Evolutionary conservation across 2,888 invertebrate genomes (phyloP).

Genomic region (Polyommatus icarus): DNA sequence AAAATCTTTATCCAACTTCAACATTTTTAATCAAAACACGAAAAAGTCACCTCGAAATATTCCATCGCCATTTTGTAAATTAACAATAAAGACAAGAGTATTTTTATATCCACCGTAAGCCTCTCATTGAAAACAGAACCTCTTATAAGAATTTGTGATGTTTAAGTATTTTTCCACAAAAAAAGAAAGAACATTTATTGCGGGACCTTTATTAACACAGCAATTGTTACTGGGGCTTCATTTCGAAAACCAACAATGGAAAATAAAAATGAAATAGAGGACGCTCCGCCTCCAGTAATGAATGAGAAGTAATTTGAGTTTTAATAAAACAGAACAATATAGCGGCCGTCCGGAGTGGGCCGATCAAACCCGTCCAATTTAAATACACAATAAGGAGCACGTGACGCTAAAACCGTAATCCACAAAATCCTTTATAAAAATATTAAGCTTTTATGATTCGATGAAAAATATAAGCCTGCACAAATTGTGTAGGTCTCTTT

Average conservation of each 20-base stretch:
- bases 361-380: constrained; percentile 72
- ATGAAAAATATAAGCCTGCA: constrained; percentile 18
- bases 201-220: constrained; percentile 71
- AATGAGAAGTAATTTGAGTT: constrained; percentile 76
- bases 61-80: constrained; percentile 11
- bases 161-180: constrained; percentile 25
- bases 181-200: constrained; percentile 64
- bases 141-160: constrained; percentile 26
- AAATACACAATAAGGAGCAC: constrained; percentile 61
- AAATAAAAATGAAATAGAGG: constrained; percentile 72
- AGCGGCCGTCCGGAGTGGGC: constrained; percentile 70
- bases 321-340: constrained; percentile 76
- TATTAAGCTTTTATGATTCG: constrained; percentile 10
- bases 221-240: constrained; percentile 74
- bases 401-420: constrained; percentile 47
- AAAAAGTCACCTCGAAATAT: not conserved
- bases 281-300: constrained; percentile 70
- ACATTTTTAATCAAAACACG: constrained; percentile 7
- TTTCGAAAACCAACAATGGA: constrained; percentile 77
- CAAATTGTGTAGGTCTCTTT: not conserved
- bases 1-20: not conserved
- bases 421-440: constrained; percentile 23
- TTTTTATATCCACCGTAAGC: constrained; percentile 20
- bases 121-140: constrained; percentile 23
- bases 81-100: constrained; percentile 17